Evolutionary conservation across 53 echinoderm and acorn worm species (phyloP).

Genomic region (Arbacia lixula): DNA sequence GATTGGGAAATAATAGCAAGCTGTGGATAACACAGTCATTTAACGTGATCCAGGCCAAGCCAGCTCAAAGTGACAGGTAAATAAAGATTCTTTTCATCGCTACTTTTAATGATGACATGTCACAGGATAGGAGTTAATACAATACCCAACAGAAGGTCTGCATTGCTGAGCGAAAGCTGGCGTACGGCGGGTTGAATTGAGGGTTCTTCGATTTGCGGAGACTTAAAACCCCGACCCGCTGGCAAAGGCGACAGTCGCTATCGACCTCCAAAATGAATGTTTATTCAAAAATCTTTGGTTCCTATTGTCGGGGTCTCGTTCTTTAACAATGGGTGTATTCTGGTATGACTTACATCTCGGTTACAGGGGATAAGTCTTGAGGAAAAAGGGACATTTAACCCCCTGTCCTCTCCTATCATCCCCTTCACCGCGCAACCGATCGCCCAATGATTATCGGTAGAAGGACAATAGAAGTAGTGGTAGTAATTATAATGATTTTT

Average conservation of each 20-base stretch:
- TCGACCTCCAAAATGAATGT: conserved; percentile 44
- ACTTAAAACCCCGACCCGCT: neutral
- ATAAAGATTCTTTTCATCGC: conserved; percentile 11
- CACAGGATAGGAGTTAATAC: neutral
- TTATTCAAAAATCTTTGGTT: conserved; percentile 13
- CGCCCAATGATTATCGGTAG: neutral
- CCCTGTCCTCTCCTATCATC: conserved; percentile 4
- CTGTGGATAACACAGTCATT: too few relatives aligned
- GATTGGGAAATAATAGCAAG: too few relatives aligned
- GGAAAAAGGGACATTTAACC: conserved; percentile 3
- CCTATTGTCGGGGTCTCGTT: conserved; percentile 3
- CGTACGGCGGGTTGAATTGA: too few relatives aligned
- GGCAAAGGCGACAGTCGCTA: conserved; percentile 21
- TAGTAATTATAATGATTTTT: too few relatives aligned
- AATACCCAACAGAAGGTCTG: neutral
- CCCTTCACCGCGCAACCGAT: neutral
- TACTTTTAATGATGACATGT: conserved; percentile 29
- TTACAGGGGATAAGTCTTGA: neutral
- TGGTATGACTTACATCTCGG: conserved; percentile 22
- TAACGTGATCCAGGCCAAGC: conserved; percentile 2
- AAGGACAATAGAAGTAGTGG: too few relatives aligned
- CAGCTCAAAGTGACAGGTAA: conserved; percentile 1
- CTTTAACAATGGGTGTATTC: conserved; percentile 11
- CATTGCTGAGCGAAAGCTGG: neutral
- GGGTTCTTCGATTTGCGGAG: conserved; percentile 34